These are phyloP conservation scores for Aleadryas rufinucha DNA, from an alignment of 2,113 vertebrate genomes.

Conservation along the genomic window DNA sequence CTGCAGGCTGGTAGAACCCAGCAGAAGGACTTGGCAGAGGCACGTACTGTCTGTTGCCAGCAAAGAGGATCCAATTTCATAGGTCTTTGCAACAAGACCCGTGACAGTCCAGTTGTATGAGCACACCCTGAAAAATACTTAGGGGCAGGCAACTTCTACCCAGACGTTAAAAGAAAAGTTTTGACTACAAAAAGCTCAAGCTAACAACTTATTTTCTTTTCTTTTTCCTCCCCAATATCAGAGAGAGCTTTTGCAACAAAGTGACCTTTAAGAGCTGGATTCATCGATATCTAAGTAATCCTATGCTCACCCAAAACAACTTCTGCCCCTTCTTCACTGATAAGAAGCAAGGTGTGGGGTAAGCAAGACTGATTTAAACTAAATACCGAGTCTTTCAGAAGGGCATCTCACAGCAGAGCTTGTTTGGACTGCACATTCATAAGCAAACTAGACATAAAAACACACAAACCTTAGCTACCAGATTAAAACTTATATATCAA, in stretches of 20 bases:
- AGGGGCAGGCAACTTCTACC: not conserved
- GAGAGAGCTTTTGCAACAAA: not conserved
- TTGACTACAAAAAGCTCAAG: not conserved
- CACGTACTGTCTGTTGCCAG: not conserved
- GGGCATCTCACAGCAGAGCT: not conserved
- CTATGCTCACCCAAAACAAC: not conserved
- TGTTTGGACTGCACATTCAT: not conserved
- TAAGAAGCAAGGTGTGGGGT: not conserved
- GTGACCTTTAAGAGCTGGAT: not conserved
- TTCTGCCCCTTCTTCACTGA: not conserved
- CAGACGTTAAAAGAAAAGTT: not conserved
- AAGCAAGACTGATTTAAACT: not conserved
- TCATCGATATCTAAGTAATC: not conserved
- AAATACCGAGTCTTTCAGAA: not conserved
- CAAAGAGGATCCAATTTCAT: not conserved
- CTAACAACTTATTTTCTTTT: not conserved
- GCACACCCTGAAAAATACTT: not conserved
- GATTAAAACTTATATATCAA: not conserved
- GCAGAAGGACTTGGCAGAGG: not conserved
- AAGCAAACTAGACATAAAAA: not conserved
- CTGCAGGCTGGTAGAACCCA: not conserved
- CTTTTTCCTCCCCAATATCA: accelerated
- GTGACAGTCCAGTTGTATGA: not conserved
- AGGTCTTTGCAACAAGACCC: not conserved
- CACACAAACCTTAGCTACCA: not conserved